Evolutionary conservation across 2,888 invertebrate species (phyloP), one percentile per base, ranked within the genome.

Genomic region (Crepidodera aurea): DNA sequence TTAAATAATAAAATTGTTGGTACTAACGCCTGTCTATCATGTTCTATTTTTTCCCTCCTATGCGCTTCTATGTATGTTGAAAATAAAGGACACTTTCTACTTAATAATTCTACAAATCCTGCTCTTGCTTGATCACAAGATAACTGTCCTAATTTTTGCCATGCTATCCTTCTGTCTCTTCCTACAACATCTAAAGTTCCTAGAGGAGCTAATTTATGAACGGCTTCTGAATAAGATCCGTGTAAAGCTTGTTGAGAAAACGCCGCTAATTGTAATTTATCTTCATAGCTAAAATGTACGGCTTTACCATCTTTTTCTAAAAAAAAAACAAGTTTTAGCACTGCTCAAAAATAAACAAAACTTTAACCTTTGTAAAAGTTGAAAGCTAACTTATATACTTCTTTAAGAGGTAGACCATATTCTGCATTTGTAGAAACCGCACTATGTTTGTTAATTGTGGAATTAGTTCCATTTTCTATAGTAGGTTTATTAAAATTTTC

Each of bases 251-350:
- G 98, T 77, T 96, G 94, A 7, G 93, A 94, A 75, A 92, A 93
- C 1, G 97, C 97, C 13, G 97, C 92, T 66, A 98, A 82, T 77
- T 92, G 92, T 56, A 97, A 81, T 77, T 95, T 93, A 77, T 98
- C 96, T 81, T 94, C 93, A 80, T 98, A 98, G 44, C 94, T 93
- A 64, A 97, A 85, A 76, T 96, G 95, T 48, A 98, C 86, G 1
- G 96, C 98, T 84, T 97, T 98, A n/a, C 97, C 97, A 83, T 95
- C 93, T 83, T 98, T 97, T 80, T 98, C 98, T 97, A 46, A n/a
- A n/a, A n/a, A n/a, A n/a, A n/a, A 53, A 57, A 8, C 29, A 22
- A 46, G 27, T 42, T 55, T 46, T n/a, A 25, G 6, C 34, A 16
- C 15, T 44, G n/a, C n/a, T n/a, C n/a, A 12, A 25, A 1, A 54